Conservation (phyloP, 2,888 invertebrate species). For the Eupeodes latifasciatus region DNA sequence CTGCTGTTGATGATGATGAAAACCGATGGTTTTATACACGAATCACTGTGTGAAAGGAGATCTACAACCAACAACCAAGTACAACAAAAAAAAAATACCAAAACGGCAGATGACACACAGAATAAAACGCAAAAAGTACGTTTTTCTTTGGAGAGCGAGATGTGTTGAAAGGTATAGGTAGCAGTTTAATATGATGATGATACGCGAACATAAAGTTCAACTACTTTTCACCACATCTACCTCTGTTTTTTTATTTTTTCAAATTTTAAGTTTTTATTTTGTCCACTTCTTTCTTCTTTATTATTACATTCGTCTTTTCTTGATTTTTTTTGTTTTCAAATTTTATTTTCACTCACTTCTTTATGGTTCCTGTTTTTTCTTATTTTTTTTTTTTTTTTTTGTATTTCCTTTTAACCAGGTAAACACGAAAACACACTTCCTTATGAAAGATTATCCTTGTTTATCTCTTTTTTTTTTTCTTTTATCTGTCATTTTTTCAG, state of each 20-base stretch:
- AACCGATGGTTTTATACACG: constrained; percentile 51
- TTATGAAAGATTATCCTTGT: constrained; percentile 35
- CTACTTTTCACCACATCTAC: constrained; percentile 62
- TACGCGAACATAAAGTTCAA: constrained; percentile 64
- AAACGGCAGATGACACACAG: constrained; percentile 71
- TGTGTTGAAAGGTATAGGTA: constrained; percentile 12
- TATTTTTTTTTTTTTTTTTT: constrained; percentile 8
- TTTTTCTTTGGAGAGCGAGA: constrained; percentile 31
- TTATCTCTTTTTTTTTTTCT: constrained; percentile 2
- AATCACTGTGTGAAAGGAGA: constrained; percentile 50
- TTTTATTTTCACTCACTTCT: constrained; percentile 49
- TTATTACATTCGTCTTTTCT: constrained; percentile 30
- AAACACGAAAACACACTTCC: constrained; percentile 11
- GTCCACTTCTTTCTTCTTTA: constrained; percentile 19
- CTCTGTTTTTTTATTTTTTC: constrained; percentile 8
- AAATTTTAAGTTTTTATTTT: background rate
- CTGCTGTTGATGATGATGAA: constrained; percentile 45
- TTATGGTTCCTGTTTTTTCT: constrained; percentile 36
- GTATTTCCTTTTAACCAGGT: background rate
- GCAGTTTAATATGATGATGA: background rate
- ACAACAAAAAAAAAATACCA: constrained; percentile 47
- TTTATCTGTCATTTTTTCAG: constrained; percentile 16
- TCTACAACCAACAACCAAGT: too few species aligned
- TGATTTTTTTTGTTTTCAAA: constrained; percentile 10
- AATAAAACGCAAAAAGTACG: constrained; percentile 55